Percentiles rank a stretch among this genome's conserved stretches.
Conservation (phyloP, 1,140 invertebrate genomes). For the Drosophila parabipectinata region DNA sequence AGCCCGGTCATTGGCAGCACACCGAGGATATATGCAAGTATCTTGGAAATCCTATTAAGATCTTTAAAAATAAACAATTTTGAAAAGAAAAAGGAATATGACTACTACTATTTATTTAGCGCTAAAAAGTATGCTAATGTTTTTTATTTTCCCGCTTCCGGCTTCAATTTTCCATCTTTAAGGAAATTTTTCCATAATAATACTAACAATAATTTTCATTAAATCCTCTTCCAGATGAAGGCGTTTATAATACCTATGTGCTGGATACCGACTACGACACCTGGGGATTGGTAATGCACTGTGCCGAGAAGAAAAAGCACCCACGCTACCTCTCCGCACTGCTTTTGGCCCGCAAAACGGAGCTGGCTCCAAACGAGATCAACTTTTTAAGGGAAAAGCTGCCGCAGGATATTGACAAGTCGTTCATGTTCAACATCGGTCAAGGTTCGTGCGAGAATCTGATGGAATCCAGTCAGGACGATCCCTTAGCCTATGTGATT, state of each 20-base stretch:
- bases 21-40: conserved; percentile 91
- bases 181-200: no score
- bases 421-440: conserved; percentile 92
- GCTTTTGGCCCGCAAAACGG: conserved; percentile 88
- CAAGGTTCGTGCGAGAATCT: conserved; percentile 85
- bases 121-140: no score
- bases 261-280: conserved; percentile 92
- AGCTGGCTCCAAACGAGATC: conserved; percentile 86
- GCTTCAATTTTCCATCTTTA: no score
- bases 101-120: no score
- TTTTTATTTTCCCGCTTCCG: no score
- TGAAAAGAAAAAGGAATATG: no score
- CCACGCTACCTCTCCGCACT: conserved; percentile 93
- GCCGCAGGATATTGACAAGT: conserved; percentile 90
- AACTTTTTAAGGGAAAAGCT: conserved; percentile 86
- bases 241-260: conserved; percentile 94
- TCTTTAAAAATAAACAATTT: neutral
- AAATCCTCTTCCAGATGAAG: conserved; percentile 88
- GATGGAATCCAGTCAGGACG: conserved; percentile 78
- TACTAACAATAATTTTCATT: neutral
- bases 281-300: conserved; percentile 93
- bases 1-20: conserved; percentile 93
- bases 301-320: conserved; percentile 92
- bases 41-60: neutral
- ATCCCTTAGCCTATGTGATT: conserved; percentile 76